Evolutionary conservation across 2,888 invertebrate genomes (phyloP), one percentile per base, ranked within the genome.

Genomic region (Siphonodentalium dalli): DNA sequence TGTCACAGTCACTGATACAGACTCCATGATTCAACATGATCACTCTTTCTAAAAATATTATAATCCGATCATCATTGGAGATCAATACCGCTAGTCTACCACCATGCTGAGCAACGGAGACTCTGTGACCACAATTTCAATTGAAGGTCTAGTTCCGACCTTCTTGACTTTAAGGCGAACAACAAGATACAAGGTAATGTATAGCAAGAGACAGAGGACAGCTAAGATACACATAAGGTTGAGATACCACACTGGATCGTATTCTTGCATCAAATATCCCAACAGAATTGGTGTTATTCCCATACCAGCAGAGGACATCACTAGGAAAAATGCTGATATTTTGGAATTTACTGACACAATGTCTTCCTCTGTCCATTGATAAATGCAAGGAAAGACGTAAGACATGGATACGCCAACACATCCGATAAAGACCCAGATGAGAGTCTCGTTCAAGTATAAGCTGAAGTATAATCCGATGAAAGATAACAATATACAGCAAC

Each of bases 321-420:
- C 54, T 13, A 66, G 53, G 31, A 68, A 60, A 28, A 63, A 52
- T 3, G 63, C 58, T 0, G 65, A 55, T 6, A 68, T 46, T 44
- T 54, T 63, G 3, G 66, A 66, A 1, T 62, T 59, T 3, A 68
- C 63, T 21, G 56, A 48, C 20, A 66, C 34, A 18, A 68, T 57
- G 23, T 58, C 51, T 51, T 65, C 63, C 33, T 68, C 65, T 1
- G 68, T 64, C 66, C 65, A 68, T 0, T 63, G 61, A 29, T 66
- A 63, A 11, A 65, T 51, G 38, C 61, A 58, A 2, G 68, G 65
- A 33, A 65, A 65, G 23, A 66, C 48, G 3, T 65, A 52, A 2
- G 66, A 66, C 52, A 65, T 61, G 2, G 63, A 58, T 40, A 64
- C 57, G 4, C 68, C 68, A 7, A 56, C 54, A 4, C 56, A 40